Evolutionary conservation across 2,113 vertebrate genomes (phyloP).

Genomic region (Engraulis encrasicolus): DNA sequence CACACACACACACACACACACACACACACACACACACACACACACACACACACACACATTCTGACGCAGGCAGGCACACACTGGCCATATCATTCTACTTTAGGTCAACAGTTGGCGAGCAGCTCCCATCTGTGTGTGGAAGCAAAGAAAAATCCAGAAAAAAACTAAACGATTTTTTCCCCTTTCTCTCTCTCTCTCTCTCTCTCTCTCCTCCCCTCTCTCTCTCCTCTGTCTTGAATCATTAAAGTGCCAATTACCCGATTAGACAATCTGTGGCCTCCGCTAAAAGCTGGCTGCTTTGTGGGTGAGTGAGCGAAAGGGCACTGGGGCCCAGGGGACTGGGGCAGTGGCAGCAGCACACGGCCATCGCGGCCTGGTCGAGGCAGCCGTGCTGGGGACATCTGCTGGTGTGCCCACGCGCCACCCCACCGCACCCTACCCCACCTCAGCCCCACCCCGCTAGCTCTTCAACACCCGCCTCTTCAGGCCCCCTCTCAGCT

Average conservation of each 20-base stretch:
- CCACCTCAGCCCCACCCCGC: constrained; percentile 47
- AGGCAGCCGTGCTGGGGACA: constrained; percentile 65
- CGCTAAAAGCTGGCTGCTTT: constrained; percentile 62
- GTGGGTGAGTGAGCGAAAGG: constrained; percentile 78
- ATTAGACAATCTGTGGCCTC: constrained; percentile 65
- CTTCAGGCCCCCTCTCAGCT: constrained; percentile 64
- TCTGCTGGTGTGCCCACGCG: constrained; percentile 63
- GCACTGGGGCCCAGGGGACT: constrained; percentile 67
- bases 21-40: constrained; percentile 50
- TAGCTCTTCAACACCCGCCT: constrained; percentile 65
- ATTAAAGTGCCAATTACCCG: constrained; percentile 75
- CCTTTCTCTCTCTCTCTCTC: not conserved
- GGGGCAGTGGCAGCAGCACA: constrained; percentile 51
- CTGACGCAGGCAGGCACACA: constrained; percentile 52
- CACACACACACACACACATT: constrained; percentile 51
- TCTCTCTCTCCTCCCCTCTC: not conserved
- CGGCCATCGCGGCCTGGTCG: not conserved
- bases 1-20: not conserved
- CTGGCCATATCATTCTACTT: constrained; percentile 11
- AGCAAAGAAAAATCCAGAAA: constrained; percentile 49
- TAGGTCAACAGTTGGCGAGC: constrained; percentile 44
- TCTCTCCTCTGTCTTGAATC: constrained; percentile 54
- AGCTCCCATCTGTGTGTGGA: constrained; percentile 34
- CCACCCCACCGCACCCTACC: not conserved
- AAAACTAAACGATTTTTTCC: constrained; percentile 34